A percentile compares a stretch with the other conserved stretches of the same genome.
phyloP scores from a whole-genome alignment of 2,113 vertebrate genomes.

The Sminthopsis crassicaudata region DNA sequence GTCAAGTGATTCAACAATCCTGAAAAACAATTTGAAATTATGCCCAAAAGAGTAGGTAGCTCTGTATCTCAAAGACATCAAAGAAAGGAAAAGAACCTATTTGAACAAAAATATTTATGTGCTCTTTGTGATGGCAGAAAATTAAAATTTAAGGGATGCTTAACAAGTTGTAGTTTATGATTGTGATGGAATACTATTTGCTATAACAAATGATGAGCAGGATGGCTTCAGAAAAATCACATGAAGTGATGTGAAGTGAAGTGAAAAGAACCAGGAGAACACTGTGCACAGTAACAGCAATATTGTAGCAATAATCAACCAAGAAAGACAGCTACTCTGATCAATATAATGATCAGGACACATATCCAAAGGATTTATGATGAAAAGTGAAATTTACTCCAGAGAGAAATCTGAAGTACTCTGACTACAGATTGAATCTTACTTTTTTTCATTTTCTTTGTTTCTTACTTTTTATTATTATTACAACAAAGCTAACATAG shows the following conservation, averaged over 20 bases:
- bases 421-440: neutral
- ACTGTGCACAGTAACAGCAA: neutral
- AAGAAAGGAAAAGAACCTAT: neutral
- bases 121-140: neutral
- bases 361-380: neutral
- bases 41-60: neutral
- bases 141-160: neutral
- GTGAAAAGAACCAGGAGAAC: neutral
- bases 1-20: neutral
- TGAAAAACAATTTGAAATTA: neutral
- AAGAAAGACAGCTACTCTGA: neutral
- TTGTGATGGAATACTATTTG: neutral
- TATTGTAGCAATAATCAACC: neutral
- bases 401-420: neutral
- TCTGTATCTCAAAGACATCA: neutral
- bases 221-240: neutral
- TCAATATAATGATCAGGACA: neutral
- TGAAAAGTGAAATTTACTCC: neutral
- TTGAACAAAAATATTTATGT: neutral
- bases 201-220: neutral
- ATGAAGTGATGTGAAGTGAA: neutral
- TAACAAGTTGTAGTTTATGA: neutral
- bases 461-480: neutral
- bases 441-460: neutral
- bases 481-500: neutral